Percentiles rank a stretch among this genome's conserved stretches.
Evolutionary conservation across 1,140 invertebrate genomes (phyloP).

Genomic region (Zaprionus davidi): DNA sequence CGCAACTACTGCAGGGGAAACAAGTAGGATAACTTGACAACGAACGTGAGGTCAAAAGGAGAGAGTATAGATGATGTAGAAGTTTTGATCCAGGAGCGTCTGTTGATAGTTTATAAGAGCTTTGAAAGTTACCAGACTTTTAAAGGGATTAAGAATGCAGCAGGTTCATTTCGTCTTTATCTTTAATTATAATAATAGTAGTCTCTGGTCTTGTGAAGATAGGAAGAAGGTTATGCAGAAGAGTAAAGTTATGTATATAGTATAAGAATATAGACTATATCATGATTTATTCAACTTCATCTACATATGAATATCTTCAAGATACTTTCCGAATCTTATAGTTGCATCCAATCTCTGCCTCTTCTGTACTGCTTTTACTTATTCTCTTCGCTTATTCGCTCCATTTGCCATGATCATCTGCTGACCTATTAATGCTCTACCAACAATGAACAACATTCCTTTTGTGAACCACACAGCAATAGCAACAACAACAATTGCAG

Average conservation of each 20-base stretch:
- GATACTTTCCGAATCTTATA: background rate
- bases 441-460: slow-evolving; percentile 40
- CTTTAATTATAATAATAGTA: too few species aligned
- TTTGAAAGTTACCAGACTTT: background rate
- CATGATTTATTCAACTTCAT: background rate
- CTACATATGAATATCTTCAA: background rate
- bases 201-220: background rate
- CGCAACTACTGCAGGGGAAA: background rate
- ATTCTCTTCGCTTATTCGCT: slow-evolving; percentile 9
- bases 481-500: slow-evolving; percentile 35
- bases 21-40: background rate
- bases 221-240: too few species aligned
- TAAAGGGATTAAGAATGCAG: background rate
- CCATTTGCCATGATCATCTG: slow-evolving; percentile 39
- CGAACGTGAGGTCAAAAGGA: background rate
- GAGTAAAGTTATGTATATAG: background rate
- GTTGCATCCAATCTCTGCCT: background rate
- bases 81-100: background rate
- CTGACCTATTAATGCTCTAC: slow-evolving; percentile 38
- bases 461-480: slow-evolving; percentile 46
- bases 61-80: background rate
- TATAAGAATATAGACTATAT: background rate
- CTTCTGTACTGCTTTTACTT: background rate
- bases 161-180: background rate
- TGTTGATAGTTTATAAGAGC: too few species aligned